Base-by-base conservation (phyloP, 2,797 vertebrate species). In the Cottoperca gobio region DNA sequence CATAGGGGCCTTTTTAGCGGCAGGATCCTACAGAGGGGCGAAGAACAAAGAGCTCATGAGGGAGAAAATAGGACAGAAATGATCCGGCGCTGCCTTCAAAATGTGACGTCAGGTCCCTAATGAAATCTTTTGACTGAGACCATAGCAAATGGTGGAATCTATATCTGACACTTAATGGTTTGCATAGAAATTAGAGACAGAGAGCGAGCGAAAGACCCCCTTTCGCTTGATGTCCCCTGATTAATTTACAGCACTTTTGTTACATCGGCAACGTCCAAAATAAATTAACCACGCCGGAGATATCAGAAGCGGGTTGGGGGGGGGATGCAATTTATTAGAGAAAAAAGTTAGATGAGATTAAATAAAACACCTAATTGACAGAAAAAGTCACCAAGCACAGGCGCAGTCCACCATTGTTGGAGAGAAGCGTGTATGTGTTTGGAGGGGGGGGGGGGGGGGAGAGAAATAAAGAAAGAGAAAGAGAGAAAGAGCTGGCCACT, bases 111-210 rank as follows among this genome's bases (percentile, higher is more conserved):
- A 95, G 91, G 89, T 95, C 95, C 95, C 95, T 96, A 95, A 91
- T 96, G 96, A 97, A 97, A 97, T 96, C 94, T 93, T 97, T 95
- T 98, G 94, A 95, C 95, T 96, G 96, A 95, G 96, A 95, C 96
- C 96, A 95, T 87, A 90, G 95, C 94, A 97, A 97, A 97, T 97
- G 96, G 95, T 87, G 94, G 94, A 96, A 97, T 97, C 97, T 97
- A 96, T 97, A 97, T 95, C 95, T 96, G 96, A 96, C 96, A 96
- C 94, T 96, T 97, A 97, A 96, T 95, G 95, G 93, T 96, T 96
- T 97, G 95, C 96, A 97, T 95, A 96, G 95, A 97, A 97, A 97
- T 97, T 96, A 97, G 94, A 95, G 90, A 91, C 88, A 54, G 83
- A 33, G 89, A 81, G 76, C 57, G 33, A 76, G 76, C 31, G n/a